These are phyloP conservation scores for Agrilus biguttatus DNA, from an alignment of 2,888 invertebrate genomes.

Conservation along the genomic window DNA sequence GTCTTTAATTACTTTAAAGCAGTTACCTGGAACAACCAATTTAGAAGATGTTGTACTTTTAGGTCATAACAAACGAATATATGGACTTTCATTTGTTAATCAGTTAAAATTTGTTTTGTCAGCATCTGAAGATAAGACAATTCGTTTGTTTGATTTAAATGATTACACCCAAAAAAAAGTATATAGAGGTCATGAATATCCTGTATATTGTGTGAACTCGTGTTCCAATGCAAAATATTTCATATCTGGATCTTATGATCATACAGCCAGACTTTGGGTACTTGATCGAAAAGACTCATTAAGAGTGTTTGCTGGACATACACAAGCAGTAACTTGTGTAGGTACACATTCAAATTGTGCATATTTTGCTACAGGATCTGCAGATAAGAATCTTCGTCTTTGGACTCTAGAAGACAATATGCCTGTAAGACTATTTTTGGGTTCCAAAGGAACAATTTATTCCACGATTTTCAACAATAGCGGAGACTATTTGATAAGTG, in stretches of 20 bases:
- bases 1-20: constrained; percentile 17
- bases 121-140: constrained; percentile 22
- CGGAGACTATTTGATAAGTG: constrained; percentile 72
- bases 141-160: constrained; percentile 22
- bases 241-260: constrained; percentile 68
- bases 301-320: constrained; percentile 77
- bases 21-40: constrained; percentile 11
- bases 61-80: constrained; percentile 22
- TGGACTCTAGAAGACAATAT: constrained; percentile 78
- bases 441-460: constrained; percentile 61
- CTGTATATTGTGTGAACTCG: constrained; percentile 77
- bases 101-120: constrained; percentile 19
- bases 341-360: constrained; percentile 86
- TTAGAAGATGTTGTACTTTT: constrained; percentile 15
- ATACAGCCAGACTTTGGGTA: constrained; percentile 69
- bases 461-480: constrained; percentile 71
- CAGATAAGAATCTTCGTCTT: constrained; percentile 76
- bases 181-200: constrained; percentile 68
- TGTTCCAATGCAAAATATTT: constrained; percentile 51
- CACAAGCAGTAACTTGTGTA: constrained; percentile 74
- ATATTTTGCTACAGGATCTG: constrained; percentile 80
- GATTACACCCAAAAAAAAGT: constrained; percentile 17
- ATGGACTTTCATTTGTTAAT: constrained; percentile 20
- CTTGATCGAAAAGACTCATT: constrained; percentile 59
- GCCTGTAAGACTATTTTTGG: constrained; percentile 64